Conservation (phyloP, 92 coral and sea anemone species). For the Actinernus sp. region DNA sequence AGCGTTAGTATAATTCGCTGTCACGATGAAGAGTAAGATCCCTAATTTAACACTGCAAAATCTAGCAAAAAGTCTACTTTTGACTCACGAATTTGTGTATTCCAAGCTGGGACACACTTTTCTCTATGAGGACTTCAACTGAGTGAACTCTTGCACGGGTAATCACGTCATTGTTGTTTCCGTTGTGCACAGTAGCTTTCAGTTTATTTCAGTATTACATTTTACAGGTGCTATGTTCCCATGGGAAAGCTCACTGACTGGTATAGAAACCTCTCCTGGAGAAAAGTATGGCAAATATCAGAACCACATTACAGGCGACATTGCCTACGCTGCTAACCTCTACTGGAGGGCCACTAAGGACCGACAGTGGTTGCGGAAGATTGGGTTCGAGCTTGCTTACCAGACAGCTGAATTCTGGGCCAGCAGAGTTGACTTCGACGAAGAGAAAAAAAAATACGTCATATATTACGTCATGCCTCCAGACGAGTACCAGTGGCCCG, state of each 20-base stretch:
- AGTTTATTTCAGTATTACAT: too few species aligned
- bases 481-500: slow-evolving; percentile 92
- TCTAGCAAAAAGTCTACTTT: too few species aligned
- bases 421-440: slow-evolving; percentile 75
- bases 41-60: too few species aligned
- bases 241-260: slow-evolving; percentile 89
- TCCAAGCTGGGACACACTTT: too few species aligned
- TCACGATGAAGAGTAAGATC: too few species aligned
- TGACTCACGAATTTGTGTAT: too few species aligned
- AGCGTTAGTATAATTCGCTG: too few species aligned
- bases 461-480: slow-evolving; percentile 94
- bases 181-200: not conserved
- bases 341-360: slow-evolving; percentile 86
- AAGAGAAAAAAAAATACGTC: slow-evolving; percentile 56
- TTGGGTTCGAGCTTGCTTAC: slow-evolving; percentile 78
- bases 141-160: too few species aligned
- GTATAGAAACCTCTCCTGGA: slow-evolving; percentile 90
- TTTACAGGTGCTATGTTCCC: slow-evolving; percentile 90
- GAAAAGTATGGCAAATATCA: slow-evolving; percentile 79
- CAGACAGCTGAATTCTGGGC: slow-evolving; percentile 94
- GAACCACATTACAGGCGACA: slow-evolving; percentile 86
- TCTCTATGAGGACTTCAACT: too few species aligned
- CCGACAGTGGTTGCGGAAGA: slow-evolving; percentile 59
- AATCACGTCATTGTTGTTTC: too few species aligned
- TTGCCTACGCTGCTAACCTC: slow-evolving; percentile 81